Conservation (phyloP, 2,888 invertebrate species). For the Cremastinae sp. region DNA sequence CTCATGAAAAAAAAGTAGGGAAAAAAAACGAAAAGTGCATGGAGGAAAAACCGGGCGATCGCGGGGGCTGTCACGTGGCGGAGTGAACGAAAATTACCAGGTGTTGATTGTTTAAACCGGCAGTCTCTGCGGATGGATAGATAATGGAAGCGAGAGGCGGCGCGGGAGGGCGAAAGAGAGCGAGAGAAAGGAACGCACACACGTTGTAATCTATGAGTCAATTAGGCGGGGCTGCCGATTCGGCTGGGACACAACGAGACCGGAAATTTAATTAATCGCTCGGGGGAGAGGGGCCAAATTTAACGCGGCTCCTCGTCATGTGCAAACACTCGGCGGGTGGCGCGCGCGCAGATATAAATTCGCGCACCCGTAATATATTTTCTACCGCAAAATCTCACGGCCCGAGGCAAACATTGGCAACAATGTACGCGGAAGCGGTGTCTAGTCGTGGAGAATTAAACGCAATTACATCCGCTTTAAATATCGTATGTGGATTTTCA, state of each 20-base stretch:
- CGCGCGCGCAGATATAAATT: neutral
- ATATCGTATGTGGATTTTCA: slow-evolving; percentile 46
- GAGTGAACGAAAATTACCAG: slow-evolving; percentile 36
- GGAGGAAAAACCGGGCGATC: neutral
- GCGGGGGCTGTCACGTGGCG: neutral
- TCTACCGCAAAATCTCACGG: slow-evolving; percentile 40
- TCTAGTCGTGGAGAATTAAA: slow-evolving; percentile 38
- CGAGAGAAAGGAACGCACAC: slow-evolving; percentile 20
- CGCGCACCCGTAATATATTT: slow-evolving; percentile 4
- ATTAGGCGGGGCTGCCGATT: slow-evolving; percentile 54
- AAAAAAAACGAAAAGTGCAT: neutral
- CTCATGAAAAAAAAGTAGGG: neutral
- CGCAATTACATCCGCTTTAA: slow-evolving; percentile 55
- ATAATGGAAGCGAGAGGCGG: slow-evolving; percentile 34
- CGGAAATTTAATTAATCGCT: slow-evolving; percentile 60
- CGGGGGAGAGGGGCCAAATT: slow-evolving; percentile 40
- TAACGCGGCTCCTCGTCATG: slow-evolving; percentile 37
- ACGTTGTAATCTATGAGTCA: slow-evolving; percentile 58
- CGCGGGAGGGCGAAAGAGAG: neutral
- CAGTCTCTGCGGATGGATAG: slow-evolving; percentile 33
- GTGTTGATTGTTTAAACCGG: slow-evolving; percentile 50
- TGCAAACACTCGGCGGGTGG: slow-evolving; percentile 6
- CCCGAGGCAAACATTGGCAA: slow-evolving; percentile 24
- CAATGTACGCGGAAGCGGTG: slow-evolving; percentile 19
- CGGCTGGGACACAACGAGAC: slow-evolving; percentile 41